Evolutionary conservation across 2,113 vertebrate genomes (phyloP), one percentile per base, ranked within the genome.

Genomic region (Heterocephalus glaber): DNA sequence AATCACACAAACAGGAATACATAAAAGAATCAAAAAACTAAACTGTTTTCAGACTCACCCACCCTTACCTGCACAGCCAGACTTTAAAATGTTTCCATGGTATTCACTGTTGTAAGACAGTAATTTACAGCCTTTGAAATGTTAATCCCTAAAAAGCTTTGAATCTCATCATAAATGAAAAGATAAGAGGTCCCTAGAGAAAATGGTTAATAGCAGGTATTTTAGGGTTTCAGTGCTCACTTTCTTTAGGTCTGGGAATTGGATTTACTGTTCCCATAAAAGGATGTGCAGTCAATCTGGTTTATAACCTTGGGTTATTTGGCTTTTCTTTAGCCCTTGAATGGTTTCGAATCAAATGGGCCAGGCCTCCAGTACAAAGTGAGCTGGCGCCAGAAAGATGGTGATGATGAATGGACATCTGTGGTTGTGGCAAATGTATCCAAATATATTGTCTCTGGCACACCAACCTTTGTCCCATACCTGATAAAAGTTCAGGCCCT

Each of bases 331-430:
- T 97, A 99, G 99, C 99, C 99, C 20, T 98, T 99, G 96, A 98
- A 98, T 26, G 98, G 98, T 95, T 99, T 99, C 87, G 99, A 99
- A 97, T 98, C 99, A 2, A 99, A 99, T 1, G 99, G 99, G 76
- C 99, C 99, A 28, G 99, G 99, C 30, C 99, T 99, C 95, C 99
- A 98, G 60, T 99, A 99, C 94, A 99, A 98, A 98, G 99, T 99
- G 72, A 99, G 99, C 98, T 99, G 99, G 99, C 99, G 98, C 92
- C 99, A 99, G 98, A 99, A 99, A 95, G 98, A 98, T 58, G 96
- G 98, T 68, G 99, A 99, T 54, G 98, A 98, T 70, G 99, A 99
- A 0, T 99, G 99, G 99, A 99, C 98, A 0, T 98, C 98, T 35
- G 99, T 98, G 96, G 98, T 98, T 10, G 99, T 99, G 89, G 99